Evolutionary conservation across 2,797 vertebrate species (phyloP).

Genomic region (Chiloscyllium punctatum): DNA sequence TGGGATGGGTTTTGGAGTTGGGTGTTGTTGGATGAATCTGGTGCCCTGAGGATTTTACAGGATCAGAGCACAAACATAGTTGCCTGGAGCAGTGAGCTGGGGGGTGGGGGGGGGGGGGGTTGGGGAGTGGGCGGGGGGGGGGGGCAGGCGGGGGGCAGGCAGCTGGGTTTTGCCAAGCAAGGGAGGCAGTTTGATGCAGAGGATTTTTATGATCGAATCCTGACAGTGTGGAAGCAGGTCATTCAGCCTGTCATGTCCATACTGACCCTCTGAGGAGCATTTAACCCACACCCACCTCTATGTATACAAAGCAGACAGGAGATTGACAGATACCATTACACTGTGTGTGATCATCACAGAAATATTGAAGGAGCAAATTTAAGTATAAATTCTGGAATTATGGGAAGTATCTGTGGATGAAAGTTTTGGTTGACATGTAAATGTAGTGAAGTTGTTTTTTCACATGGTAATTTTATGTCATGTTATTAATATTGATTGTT

Average conservation of each 20-base stretch:
- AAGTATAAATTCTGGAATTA: not conserved
- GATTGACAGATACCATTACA: not conserved
- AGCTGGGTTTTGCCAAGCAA: not conserved
- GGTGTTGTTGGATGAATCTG: not conserved
- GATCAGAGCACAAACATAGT: not conserved
- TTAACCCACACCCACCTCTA: too few relatives aligned
- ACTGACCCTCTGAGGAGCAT: too few relatives aligned
- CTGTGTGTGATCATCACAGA: not conserved
- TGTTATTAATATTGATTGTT: not conserved
- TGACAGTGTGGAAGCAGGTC: too few relatives aligned
- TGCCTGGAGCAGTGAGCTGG: not conserved
- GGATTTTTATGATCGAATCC: too few relatives aligned
- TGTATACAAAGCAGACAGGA: not conserved
- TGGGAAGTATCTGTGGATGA: not conserved
- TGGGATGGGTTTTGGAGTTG: not conserved
- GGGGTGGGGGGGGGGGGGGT: too few relatives aligned
- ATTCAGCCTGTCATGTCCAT: too few relatives aligned
- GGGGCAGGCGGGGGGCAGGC: too few relatives aligned
- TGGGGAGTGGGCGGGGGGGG: too few relatives aligned
- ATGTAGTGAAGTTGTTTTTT: not conserved
- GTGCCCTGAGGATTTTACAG: not conserved
- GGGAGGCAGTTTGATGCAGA: not conserved
- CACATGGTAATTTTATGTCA: not conserved
- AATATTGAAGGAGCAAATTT: not conserved
- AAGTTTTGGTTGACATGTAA: not conserved